A percentile compares a stretch with the other conserved stretches of the same genome.
Conservation (phyloP, 2,113 vertebrate genomes). For the Pungitius pungitius region DNA sequence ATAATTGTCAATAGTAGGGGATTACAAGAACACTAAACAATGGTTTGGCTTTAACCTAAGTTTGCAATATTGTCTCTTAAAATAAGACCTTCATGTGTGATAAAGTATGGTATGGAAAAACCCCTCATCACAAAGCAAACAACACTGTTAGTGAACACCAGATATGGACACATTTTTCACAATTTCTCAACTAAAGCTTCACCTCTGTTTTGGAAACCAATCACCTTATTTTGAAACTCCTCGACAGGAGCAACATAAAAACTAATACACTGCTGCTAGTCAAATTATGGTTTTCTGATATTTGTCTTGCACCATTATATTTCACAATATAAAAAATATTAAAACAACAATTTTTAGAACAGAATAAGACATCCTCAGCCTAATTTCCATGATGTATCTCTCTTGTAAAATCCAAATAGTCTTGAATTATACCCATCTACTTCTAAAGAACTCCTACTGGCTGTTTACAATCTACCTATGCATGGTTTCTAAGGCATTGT, state of each 20-base stretch:
- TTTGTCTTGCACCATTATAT: neutral
- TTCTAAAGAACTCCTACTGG: slow-evolving; percentile 18
- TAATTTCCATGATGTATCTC: slow-evolving; percentile 16
- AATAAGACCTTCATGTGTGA: neutral
- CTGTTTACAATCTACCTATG: slow-evolving; percentile 21
- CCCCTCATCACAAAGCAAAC: neutral
- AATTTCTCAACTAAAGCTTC: neutral
- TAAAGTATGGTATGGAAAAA: slow-evolving; percentile 8
- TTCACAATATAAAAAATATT: slow-evolving; percentile 23
- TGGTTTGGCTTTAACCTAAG: too few species aligned
- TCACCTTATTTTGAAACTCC: slow-evolving; percentile 14
- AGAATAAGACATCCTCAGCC: slow-evolving; percentile 3
- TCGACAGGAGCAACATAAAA: slow-evolving; percentile 18
- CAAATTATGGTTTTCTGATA: slow-evolving; percentile 3
- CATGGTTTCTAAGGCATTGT: neutral
- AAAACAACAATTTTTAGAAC: neutral
- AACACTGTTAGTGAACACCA: neutral
- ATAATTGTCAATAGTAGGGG: too few species aligned
- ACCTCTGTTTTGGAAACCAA: slow-evolving; percentile 2
- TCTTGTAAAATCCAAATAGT: neutral
- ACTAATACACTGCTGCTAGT: slow-evolving; percentile 16
- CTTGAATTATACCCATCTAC: slow-evolving; percentile 4
- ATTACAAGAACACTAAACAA: too few species aligned
- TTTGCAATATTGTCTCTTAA: too few species aligned
- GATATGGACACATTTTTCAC: slow-evolving; percentile 3